Conservation (phyloP, 2,888 invertebrate genomes). For the Luperina nickerlii region DNA sequence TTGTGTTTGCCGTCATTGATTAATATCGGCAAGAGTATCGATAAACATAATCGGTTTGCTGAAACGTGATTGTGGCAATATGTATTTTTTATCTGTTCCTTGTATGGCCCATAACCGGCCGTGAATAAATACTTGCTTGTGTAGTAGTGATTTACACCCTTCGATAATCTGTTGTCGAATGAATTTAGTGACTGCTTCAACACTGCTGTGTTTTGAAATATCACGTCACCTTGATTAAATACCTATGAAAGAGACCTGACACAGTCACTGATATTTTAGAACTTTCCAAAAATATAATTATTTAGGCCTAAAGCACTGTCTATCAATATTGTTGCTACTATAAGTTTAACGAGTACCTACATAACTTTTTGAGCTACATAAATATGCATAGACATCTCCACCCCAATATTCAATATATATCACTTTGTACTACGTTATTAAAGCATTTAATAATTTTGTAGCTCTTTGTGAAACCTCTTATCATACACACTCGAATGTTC, state of each 20-base stretch:
- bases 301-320: no score
- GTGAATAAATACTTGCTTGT: background rate
- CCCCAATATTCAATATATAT: background rate
- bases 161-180: background rate
- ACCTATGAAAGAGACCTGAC: background rate
- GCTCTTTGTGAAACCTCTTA: background rate
- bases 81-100: background rate
- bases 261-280: background rate
- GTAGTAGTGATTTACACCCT: background rate
- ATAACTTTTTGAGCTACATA: background rate
- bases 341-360: background rate
- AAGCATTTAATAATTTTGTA: background rate
- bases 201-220: background rate
- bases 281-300: background rate
- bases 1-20: slow-evolving; percentile 1
- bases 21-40: background rate
- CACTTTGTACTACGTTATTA: background rate
- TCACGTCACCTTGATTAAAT: background rate
- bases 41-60: background rate
- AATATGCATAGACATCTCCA: background rate
- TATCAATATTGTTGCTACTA: background rate
- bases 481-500: slow-evolving; percentile 1
- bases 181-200: background rate
- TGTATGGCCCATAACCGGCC: background rate
- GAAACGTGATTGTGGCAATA: background rate